These are phyloP conservation scores for Scaptomyza tumidula DNA, from an alignment of 2,888 invertebrate genomes.

Conservation along the genomic window DNA sequence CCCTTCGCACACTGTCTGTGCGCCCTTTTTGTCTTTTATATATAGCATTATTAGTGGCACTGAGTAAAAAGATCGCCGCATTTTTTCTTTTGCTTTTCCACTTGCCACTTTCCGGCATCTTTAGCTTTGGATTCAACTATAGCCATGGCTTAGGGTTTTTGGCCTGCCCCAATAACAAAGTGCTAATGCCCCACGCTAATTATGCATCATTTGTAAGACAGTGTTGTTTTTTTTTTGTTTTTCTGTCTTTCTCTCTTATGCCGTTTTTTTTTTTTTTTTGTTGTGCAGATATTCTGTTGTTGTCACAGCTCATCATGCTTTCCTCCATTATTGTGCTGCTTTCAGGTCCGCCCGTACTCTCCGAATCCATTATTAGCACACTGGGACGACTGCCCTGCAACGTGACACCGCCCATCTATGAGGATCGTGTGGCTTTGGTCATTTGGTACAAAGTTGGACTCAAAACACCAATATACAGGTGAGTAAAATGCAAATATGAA, in stretches of 20 bases:
- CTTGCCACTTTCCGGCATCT: slow-evolving; percentile 31
- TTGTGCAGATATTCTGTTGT: slow-evolving; percentile 14
- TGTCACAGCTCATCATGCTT: slow-evolving; percentile 58
- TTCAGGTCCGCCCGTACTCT: slow-evolving; percentile 83
- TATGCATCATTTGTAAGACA: slow-evolving; percentile 77
- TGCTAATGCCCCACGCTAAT: slow-evolving; percentile 79
- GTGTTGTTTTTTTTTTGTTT: slow-evolving; percentile 18
- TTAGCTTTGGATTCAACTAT: slow-evolving; percentile 37
- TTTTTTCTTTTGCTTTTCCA: slow-evolving; percentile 42
- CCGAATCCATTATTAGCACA: slow-evolving; percentile 84
- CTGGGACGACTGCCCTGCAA: slow-evolving; percentile 84
- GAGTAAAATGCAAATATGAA: slow-evolving; percentile 42
- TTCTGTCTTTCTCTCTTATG: background rate
- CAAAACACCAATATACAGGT: slow-evolving; percentile 85
- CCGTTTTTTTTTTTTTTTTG: slow-evolving; percentile 11
- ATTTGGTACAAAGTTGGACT: slow-evolving; percentile 85
- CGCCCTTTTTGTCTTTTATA: slow-evolving; percentile 63
- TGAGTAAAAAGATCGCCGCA: slow-evolving; percentile 74
- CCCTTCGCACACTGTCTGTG: background rate
- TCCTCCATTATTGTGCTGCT: slow-evolving; percentile 42
- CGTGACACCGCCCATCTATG: slow-evolving; percentile 84
- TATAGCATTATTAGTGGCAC: slow-evolving; percentile 78
- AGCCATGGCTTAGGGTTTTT: slow-evolving; percentile 25
- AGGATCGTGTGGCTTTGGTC: slow-evolving; percentile 84
- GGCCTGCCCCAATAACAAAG: slow-evolving; percentile 72